Percentiles rank a stretch among this genome's conserved stretches.
These are phyloP conservation scores for Brienomyrus longianalis DNA, from an alignment of 2,113 vertebrate genomes.

Conservation along the genomic window DNA sequence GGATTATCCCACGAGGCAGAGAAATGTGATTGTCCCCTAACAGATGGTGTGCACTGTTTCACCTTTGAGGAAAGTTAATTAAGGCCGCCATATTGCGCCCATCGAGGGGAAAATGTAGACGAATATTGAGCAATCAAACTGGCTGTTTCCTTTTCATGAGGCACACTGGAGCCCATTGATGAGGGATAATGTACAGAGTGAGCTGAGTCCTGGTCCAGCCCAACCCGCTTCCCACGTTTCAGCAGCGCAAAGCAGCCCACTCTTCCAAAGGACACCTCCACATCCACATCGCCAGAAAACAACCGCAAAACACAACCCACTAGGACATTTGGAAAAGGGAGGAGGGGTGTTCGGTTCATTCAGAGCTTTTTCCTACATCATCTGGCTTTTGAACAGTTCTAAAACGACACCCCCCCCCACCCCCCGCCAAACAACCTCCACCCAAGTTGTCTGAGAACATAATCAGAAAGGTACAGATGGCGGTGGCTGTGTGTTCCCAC, in stretches of 20 bases:
- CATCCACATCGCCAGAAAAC: constrained; percentile 74
- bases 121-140: constrained; percentile 98
- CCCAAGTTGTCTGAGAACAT: neutral
- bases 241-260: constrained; percentile 69
- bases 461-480: too few species aligned
- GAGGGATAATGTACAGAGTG: constrained; percentile 89
- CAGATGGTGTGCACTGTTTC: constrained; percentile 99
- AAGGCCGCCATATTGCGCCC: constrained; percentile 98
- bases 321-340: constrained; percentile 77
- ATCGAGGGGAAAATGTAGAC: constrained; percentile 96
- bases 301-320: constrained; percentile 56
- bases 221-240: constrained; percentile 88
- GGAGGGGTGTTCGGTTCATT: constrained; percentile 70
- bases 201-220: constrained; percentile 85
- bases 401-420: constrained; percentile 61
- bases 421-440: constrained; percentile 22
- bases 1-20: constrained; percentile 96
- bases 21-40: constrained; percentile 96
- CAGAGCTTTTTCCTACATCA: constrained; percentile 70
- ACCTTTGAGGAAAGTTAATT: constrained; percentile 99
- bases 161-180: constrained; percentile 87
- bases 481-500: neutral
- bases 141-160: constrained; percentile 83
- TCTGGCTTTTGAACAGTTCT: constrained; percentile 67
- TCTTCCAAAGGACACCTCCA: constrained; percentile 75